Evolutionary conservation across 2,888 invertebrate genomes (phyloP).

Genomic region (Metallyticus violacea): DNA sequence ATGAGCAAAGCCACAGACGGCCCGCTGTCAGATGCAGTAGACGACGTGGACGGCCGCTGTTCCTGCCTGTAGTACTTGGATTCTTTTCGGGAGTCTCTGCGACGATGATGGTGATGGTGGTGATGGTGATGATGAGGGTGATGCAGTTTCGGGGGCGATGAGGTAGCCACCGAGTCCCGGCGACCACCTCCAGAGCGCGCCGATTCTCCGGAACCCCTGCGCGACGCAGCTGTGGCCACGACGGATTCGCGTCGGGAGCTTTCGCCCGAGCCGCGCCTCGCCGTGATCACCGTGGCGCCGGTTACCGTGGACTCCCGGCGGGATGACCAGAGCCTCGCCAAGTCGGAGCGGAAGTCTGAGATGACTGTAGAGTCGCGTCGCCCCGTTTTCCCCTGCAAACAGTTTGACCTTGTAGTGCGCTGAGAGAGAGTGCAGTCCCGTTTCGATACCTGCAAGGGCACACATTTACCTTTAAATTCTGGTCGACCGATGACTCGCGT

Average conservation of each 20-base stretch:
- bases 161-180: slow-evolving; percentile 35
- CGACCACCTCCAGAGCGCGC: slow-evolving; percentile 34
- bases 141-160: slow-evolving; percentile 39
- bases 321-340: slow-evolving; percentile 65
- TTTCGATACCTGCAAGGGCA: too few species aligned
- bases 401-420: too few species aligned
- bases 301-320: slow-evolving; percentile 46
- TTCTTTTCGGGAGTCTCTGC: slow-evolving; percentile 41
- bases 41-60: slow-evolving; percentile 68
- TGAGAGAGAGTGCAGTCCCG: too few species aligned
- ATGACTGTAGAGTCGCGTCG: slow-evolving; percentile 60
- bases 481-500: slow-evolving; percentile 85
- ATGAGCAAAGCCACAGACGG: slow-evolving; percentile 53
- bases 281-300: slow-evolving; percentile 25
- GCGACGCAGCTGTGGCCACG: slow-evolving; percentile 16
- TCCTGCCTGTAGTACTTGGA: slow-evolving; percentile 59
- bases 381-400: slow-evolving; percentile 49
- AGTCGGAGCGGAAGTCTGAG: slow-evolving; percentile 52
- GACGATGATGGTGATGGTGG: slow-evolving; percentile 44
- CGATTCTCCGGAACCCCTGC: slow-evolving; percentile 31
- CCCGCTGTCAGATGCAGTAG: slow-evolving; percentile 69
- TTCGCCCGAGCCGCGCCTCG: slow-evolving; percentile 33
- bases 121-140: slow-evolving; percentile 34
- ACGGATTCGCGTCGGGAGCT: slow-evolving; percentile 21
- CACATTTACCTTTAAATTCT: slow-evolving; percentile 51